These are phyloP conservation scores for Micoletzkya japonica DNA, from an alignment of 2,888 invertebrate genomes.

Conservation along the genomic window DNA sequence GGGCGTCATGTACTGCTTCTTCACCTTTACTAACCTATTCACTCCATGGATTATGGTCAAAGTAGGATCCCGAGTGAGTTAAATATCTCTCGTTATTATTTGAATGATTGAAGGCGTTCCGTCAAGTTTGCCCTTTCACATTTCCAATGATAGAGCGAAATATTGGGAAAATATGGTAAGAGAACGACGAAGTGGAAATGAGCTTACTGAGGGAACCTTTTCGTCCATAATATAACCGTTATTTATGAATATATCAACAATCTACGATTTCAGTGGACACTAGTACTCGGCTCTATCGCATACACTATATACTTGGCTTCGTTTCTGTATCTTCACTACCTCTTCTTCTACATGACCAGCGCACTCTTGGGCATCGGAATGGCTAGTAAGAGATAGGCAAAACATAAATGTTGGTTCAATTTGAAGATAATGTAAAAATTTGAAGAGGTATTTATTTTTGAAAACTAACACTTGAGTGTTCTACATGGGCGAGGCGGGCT, in stretches of 20 bases:
- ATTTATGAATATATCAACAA: too few species aligned
- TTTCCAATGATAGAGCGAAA: too few species aligned
- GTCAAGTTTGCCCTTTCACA: too few species aligned
- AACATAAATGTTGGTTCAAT: too few species aligned
- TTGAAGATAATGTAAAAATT: neutral
- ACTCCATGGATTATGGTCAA: slow-evolving; percentile 14
- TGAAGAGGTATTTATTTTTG: neutral
- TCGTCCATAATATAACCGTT: too few species aligned
- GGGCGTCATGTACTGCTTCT: slow-evolving; percentile 19
- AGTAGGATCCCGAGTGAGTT: slow-evolving; percentile 12
- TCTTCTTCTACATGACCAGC: slow-evolving; percentile 39
- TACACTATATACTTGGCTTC: slow-evolving; percentile 36
- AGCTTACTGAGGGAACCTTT: too few species aligned
- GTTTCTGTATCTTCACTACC: slow-evolving; percentile 42
- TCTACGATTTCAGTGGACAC: slow-evolving; percentile 7
- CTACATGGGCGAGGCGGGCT: slow-evolving; percentile 26
- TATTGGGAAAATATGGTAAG: too few species aligned
- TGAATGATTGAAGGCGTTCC: too few species aligned
- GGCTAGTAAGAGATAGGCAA: slow-evolving; percentile 34
- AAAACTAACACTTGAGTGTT: slow-evolving; percentile 14
- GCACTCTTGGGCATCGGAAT: slow-evolving; percentile 41
- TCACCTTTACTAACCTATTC: slow-evolving; percentile 23
- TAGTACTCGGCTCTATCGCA: slow-evolving; percentile 29
- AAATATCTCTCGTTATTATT: too few species aligned
- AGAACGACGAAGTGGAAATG: too few species aligned